These are phyloP conservation scores for Macrophya annulata DNA, from an alignment of 2,888 invertebrate species.

Conservation along the genomic window DNA sequence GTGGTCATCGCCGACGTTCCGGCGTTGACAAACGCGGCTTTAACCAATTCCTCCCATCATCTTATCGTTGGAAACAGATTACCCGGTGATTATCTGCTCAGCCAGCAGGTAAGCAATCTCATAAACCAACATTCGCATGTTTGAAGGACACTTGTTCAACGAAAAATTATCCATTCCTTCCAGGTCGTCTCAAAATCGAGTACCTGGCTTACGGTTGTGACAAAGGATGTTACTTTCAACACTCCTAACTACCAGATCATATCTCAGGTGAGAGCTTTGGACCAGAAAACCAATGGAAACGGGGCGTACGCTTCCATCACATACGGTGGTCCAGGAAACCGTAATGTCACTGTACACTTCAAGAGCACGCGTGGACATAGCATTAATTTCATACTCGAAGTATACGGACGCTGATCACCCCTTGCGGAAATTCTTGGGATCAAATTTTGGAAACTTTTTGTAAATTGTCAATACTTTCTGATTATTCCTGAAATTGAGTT, in stretches of 20 bases:
- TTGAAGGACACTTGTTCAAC: background rate
- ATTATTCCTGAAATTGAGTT: no score
- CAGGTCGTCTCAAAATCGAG: slow-evolving; percentile 67
- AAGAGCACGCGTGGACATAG: slow-evolving; percentile 79
- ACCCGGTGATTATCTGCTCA: slow-evolving; percentile 65
- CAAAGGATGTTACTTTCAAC: slow-evolving; percentile 67
- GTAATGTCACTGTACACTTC: slow-evolving; percentile 76
- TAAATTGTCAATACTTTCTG: background rate
- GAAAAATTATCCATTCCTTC: background rate
- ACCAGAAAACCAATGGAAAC: slow-evolving; percentile 78
- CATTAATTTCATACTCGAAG: slow-evolving; percentile 78
- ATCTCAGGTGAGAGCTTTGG: slow-evolving; percentile 76
- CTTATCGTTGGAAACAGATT: slow-evolving; percentile 67
- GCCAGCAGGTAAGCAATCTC: slow-evolving; percentile 54
- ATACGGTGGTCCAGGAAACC: slow-evolving; percentile 77
- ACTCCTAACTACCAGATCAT: slow-evolving; percentile 67
- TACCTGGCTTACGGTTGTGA: slow-evolving; percentile 68
- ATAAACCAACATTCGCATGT: background rate
- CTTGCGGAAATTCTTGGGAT: background rate
- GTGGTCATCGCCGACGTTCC: background rate
- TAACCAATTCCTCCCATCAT: slow-evolving; percentile 64
- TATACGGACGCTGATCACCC: slow-evolving; percentile 72
- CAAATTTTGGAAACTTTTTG: background rate
- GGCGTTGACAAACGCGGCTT: background rate
- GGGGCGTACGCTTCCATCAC: slow-evolving; percentile 78